phyloP scores from a whole-genome alignment of 2,113 vertebrate species.

The Pica pica region DNA sequence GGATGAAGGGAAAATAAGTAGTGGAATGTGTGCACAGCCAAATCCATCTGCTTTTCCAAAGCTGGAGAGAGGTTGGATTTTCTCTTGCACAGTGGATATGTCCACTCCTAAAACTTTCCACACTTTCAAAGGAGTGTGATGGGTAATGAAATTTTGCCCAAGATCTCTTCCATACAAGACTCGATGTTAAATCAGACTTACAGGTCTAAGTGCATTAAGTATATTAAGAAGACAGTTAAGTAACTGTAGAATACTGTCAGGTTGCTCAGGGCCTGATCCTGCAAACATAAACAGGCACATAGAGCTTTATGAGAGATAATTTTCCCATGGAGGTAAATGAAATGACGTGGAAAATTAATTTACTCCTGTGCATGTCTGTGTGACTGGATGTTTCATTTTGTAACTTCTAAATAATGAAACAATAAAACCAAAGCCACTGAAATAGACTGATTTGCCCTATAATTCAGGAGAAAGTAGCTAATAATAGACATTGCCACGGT shows the following conservation, averaged over 20 bases:
- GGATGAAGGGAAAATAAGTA: neutral
- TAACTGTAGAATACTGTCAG: neutral
- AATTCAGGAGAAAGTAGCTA: neutral
- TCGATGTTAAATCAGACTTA: neutral
- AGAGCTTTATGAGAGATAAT: neutral
- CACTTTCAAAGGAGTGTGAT: neutral
- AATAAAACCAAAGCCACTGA: neutral
- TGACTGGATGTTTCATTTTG: neutral
- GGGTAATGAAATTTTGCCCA: neutral
- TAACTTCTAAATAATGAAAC: neutral
- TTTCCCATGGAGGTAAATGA: neutral
- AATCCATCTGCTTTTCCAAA: neutral
- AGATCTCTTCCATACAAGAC: neutral
- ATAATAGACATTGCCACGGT: neutral
- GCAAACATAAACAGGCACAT: neutral
- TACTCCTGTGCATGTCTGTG: neutral
- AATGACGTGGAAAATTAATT: neutral
- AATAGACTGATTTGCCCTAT: neutral
- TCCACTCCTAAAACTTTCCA: neutral
- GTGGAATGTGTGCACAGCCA: neutral
- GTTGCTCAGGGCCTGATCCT: neutral
- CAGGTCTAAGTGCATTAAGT: neutral
- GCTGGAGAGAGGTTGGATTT: neutral
- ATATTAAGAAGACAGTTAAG: neutral
- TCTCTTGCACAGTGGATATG: neutral